These are phyloP conservation scores for Eupithecia pulchellata DNA, from an alignment of 2,888 invertebrate species.

Conservation along the genomic window DNA sequence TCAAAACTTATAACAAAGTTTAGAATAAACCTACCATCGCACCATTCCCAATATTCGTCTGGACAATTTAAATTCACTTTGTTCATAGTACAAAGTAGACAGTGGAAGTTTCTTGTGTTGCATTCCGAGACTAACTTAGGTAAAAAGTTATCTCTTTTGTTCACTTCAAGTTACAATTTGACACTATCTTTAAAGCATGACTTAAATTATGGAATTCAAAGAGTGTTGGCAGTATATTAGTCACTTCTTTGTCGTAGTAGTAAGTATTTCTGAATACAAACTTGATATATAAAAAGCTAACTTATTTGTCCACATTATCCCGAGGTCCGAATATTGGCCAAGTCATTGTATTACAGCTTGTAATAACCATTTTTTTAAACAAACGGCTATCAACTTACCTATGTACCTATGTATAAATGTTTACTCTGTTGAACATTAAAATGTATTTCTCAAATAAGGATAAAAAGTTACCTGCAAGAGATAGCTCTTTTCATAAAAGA, in stretches of 20 bases:
- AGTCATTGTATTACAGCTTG: not conserved
- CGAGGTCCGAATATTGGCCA: not conserved
- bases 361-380: no score
- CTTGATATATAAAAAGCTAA: not conserved
- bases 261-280: not conserved
- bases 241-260: not conserved
- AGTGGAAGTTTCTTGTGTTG: not conserved
- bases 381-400: no score
- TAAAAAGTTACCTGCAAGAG: not conserved
- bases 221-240: not conserved
- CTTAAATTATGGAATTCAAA: not conserved
- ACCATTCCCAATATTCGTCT: slow-evolving; percentile 5
- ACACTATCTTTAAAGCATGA: not conserved
- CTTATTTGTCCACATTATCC: not conserved
- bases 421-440: no score
- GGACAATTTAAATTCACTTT: slow-evolving; percentile 6
- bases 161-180: slow-evolving; percentile 3
- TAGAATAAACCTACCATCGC: not conserved
- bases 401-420: no score
- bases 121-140: not conserved
- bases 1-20: not conserved
- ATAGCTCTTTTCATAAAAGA: not conserved
- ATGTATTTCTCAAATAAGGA: no score
- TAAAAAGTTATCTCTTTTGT: not conserved
- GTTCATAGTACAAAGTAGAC: not conserved